Evolutionary conservation across 1,140 invertebrate genomes (phyloP).

Genomic region (Diprion similis): DNA sequence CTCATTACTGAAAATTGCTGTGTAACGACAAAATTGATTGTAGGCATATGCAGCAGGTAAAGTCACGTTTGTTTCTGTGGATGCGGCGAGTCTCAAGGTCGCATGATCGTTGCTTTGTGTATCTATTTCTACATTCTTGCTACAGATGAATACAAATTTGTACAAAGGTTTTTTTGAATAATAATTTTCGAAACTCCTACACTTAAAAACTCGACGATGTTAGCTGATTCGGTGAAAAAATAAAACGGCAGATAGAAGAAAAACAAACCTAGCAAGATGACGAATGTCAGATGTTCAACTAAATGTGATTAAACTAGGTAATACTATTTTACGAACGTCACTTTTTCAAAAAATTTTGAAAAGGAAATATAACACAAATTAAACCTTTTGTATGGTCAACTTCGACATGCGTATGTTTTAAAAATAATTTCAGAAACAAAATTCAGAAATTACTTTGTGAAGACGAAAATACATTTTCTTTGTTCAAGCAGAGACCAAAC

Average conservation of each 20-base stretch:
- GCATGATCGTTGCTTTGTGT: neutral
- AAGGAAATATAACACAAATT: too few species aligned
- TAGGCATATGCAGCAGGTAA: neutral
- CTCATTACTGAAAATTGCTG: neutral
- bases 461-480: too few species aligned
- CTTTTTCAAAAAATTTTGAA: too few species aligned
- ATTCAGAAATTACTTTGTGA: too few species aligned
- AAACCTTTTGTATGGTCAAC: too few species aligned
- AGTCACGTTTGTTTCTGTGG: neutral
- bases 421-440: too few species aligned
- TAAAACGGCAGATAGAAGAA: neutral
- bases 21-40: neutral
- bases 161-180: neutral
- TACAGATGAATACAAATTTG: neutral
- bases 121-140: neutral
- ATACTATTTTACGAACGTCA: neutral
- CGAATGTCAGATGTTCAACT: neutral
- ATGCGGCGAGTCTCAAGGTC: neutral
- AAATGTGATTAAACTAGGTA: slow-evolving; percentile 8
- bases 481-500: too few species aligned
- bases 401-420: too few species aligned
- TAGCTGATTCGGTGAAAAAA: too few species aligned
- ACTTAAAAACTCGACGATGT: too few species aligned
- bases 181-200: too few species aligned
- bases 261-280: neutral